A percentile compares a stretch with the other conserved stretches of the same genome.
These are phyloP conservation scores for Atta texana DNA, from an alignment of 1,140 invertebrate genomes.

Conservation along the genomic window DNA sequence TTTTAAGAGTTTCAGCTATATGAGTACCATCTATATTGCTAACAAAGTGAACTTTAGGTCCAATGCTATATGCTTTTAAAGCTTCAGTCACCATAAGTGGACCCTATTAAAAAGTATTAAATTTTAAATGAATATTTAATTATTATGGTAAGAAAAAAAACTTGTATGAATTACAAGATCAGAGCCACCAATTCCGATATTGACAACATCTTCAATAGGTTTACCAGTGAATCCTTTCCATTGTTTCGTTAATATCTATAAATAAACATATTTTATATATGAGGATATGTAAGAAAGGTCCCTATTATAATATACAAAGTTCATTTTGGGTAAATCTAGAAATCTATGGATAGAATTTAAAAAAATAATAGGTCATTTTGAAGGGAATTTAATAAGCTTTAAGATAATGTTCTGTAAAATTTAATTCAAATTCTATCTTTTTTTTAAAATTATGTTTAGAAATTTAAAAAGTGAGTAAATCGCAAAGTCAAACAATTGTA, in stretches of 20 bases:
- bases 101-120: conserved; percentile 87
- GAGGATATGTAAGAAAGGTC: neutral
- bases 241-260: conserved; percentile 88
- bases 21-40: conserved; percentile 99
- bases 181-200: conserved; percentile 99
- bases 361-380: too few relatives aligned
- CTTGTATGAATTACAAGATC: conserved; percentile 91
- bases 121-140: conserved; percentile 16
- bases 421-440: too few relatives aligned
- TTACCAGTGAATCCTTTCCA: conserved; percentile 98
- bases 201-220: conserved; percentile 98
- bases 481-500: too few relatives aligned
- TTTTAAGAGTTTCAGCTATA: conserved; percentile 96
- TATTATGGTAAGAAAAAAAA: neutral
- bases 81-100: conserved; percentile 99
- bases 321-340: too few relatives aligned
- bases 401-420: too few relatives aligned
- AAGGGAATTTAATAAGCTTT: too few relatives aligned
- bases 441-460: too few relatives aligned
- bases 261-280: conserved; percentile 59
- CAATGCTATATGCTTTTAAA: conserved; percentile 95
- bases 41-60: conserved; percentile 98
- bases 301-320: too few relatives aligned
- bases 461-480: too few relatives aligned
- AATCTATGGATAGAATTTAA: too few relatives aligned